Percentiles rank a stretch among this genome's conserved stretches.
These are phyloP conservation scores for Cirrhinus mrigala DNA, from an alignment of 2,797 vertebrate genomes.

Conservation along the genomic window DNA sequence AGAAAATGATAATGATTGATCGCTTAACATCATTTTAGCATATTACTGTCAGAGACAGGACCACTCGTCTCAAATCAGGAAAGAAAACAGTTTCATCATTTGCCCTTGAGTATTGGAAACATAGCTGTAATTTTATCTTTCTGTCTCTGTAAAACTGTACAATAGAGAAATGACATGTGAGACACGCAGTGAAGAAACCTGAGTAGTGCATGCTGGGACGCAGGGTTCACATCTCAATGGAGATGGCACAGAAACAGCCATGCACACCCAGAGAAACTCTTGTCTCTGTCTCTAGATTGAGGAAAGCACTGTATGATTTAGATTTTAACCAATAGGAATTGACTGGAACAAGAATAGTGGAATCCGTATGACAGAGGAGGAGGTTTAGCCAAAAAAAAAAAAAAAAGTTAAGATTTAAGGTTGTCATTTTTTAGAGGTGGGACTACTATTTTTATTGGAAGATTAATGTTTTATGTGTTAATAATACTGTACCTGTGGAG, in stretches of 20 bases:
- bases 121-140: constrained; percentile 21
- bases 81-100: neutral
- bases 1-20: neutral
- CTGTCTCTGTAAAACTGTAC: neutral
- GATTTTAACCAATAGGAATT: no score
- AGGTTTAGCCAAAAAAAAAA: neutral
- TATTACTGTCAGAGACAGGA: neutral
- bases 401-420: no score
- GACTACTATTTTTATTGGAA: no score
- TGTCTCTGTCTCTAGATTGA: neutral
- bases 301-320: neutral
- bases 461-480: no score
- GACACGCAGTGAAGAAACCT: neutral
- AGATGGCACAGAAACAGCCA: constrained; percentile 9
- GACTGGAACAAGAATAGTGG: no score
- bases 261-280: neutral
- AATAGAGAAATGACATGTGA: constrained; percentile 22
- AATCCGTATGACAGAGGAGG: no score
- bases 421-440: neutral
- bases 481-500: no score
- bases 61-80: neutral
- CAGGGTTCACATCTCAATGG: constrained; percentile 20
- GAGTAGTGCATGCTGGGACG: constrained; percentile 34
- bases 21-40: neutral
- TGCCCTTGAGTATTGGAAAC: constrained; percentile 16